Conservation (phyloP, 2,888 invertebrate species). For the Spodoptera picta region DNA sequence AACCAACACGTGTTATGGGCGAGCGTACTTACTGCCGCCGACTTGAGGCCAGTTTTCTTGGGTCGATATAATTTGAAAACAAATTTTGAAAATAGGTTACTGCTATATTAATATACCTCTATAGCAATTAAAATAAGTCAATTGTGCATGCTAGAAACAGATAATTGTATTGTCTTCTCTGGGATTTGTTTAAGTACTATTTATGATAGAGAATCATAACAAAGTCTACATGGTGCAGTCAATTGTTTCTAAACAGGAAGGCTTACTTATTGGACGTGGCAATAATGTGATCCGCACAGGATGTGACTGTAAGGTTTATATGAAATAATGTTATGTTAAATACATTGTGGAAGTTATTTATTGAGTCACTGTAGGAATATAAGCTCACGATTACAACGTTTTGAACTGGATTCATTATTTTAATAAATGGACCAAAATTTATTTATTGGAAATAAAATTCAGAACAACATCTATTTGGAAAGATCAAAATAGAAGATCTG, state of each 20-base stretch:
- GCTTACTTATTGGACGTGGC: slow-evolving; percentile 49
- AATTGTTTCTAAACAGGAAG: slow-evolving; percentile 66
- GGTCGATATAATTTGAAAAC: not conserved
- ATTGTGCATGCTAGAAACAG: too few species aligned
- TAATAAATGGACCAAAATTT: not conserved
- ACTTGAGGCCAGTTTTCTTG: slow-evolving; percentile 8
- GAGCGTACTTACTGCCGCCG: slow-evolving; percentile 4
- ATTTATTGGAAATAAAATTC: too few species aligned
- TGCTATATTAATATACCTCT: not conserved
- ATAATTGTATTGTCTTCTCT: not conserved
- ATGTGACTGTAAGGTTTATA: slow-evolving; percentile 53
- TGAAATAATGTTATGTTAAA: slow-evolving; percentile 60
- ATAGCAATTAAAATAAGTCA: not conserved
- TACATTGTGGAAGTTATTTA: slow-evolving; percentile 39
- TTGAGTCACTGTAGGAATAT: slow-evolving; percentile 26
- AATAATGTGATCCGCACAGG: slow-evolving; percentile 53
- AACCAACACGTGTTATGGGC: slow-evolving; percentile 11
- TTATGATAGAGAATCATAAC: slow-evolving; percentile 1
- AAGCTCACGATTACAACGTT: slow-evolving; percentile 3
- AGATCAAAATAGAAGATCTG: not conserved
- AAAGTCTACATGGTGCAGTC: slow-evolving; percentile 32
- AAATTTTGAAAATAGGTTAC: too few species aligned
- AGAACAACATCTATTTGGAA: too few species aligned
- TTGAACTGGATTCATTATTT: slow-evolving; percentile 1
- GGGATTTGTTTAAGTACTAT: slow-evolving; percentile 1